Percentiles rank a stretch among this genome's conserved stretches.
phyloP scores from a whole-genome alignment of 2,113 vertebrate genomes.

The Trogon melanurus region DNA sequence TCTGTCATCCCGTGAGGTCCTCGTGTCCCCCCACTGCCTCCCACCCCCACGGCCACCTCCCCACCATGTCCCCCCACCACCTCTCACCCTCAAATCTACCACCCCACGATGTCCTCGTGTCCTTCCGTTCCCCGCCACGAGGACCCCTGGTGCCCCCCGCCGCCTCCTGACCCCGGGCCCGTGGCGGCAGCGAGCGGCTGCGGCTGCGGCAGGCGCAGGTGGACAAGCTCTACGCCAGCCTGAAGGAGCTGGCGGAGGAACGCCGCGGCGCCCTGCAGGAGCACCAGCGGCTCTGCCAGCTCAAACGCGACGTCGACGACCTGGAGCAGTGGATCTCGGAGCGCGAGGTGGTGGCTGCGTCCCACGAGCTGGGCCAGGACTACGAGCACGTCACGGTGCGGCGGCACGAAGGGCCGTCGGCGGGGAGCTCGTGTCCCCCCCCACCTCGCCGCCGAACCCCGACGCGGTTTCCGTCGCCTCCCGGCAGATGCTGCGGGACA shows the following conservation, averaged over 20 bases:
- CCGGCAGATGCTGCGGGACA: too few species aligned
- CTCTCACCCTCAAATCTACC: too few species aligned
- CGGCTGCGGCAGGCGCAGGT: constrained; percentile 89
- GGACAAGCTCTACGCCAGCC: constrained; percentile 88
- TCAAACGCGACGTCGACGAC: constrained; percentile 91
- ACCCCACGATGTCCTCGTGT: too few species aligned
- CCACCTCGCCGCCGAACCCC: too few species aligned
- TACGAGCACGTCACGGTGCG: constrained; percentile 93
- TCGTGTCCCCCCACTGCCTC: not conserved
- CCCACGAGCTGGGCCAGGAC: constrained; percentile 95
- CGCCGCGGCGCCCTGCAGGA: constrained; percentile 87
- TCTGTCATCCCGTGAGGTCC: too few species aligned
- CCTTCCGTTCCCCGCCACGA: too few species aligned
- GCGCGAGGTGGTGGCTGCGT: constrained; percentile 92
- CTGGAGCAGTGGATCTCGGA: constrained; percentile 97
- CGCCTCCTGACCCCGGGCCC: not conserved
- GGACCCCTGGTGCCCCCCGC: not conserved
- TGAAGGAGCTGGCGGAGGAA: constrained; percentile 91
- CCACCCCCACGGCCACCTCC: not conserved
- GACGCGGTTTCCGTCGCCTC: too few species aligned
- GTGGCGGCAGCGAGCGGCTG: constrained; percentile 78
- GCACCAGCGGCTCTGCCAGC: constrained; percentile 90
- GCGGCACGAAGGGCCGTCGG: too few species aligned
- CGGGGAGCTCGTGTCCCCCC: too few species aligned
- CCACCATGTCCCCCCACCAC: not conserved